These are phyloP conservation scores for Lordiphosa andalusiaca DNA, from an alignment of 2,888 invertebrate genomes.

Conservation along the genomic window DNA sequence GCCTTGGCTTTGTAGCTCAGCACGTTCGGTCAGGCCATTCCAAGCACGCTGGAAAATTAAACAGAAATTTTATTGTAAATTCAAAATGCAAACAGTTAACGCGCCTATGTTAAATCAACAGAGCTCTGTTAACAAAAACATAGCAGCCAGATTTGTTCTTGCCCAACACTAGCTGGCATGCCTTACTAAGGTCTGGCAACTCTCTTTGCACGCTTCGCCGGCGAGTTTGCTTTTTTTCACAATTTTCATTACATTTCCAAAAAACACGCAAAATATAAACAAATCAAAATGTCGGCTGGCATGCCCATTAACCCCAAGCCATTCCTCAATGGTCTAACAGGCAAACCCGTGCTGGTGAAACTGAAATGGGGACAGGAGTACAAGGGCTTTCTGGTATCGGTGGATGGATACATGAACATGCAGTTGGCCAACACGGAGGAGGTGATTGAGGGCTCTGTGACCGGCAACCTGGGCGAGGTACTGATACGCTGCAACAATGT, in stretches of 20 bases:
- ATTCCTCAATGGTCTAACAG: conserved; percentile 97
- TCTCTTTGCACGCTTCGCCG: conserved; percentile 35
- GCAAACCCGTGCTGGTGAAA: conserved; percentile 98
- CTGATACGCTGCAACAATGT: conserved; percentile 98
- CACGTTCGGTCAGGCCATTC: conserved; percentile 83
- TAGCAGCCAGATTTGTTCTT: too few relatives aligned
- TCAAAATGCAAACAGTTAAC: neutral
- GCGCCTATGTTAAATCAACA: neutral
- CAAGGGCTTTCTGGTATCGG: conserved; percentile 98
- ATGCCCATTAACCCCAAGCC: conserved; percentile 99
- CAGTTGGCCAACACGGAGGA: conserved; percentile 99
- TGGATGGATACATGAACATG: conserved; percentile 99
- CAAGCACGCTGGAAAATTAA: conserved; percentile 81
- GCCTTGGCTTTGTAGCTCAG: conserved; percentile 80
- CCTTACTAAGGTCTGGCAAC: too few relatives aligned
- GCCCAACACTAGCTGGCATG: too few relatives aligned
- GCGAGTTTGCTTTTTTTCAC: conserved; percentile 28
- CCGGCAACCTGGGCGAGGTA: conserved; percentile 96
- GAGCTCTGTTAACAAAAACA: neutral
- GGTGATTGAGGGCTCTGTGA: conserved; percentile 93
- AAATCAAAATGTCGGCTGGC: conserved; percentile 83
- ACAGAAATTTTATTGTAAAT: conserved; percentile 1
- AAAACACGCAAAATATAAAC: conserved; percentile 31
- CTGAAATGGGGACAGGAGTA: conserved; percentile 99
- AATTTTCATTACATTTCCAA: conserved; percentile 25